A percentile compares a stretch with the other conserved stretches of the same genome.
Evolutionary conservation across 2,797 vertebrate genomes (phyloP).

Genomic region (Oreochromis mossambicus): DNA sequence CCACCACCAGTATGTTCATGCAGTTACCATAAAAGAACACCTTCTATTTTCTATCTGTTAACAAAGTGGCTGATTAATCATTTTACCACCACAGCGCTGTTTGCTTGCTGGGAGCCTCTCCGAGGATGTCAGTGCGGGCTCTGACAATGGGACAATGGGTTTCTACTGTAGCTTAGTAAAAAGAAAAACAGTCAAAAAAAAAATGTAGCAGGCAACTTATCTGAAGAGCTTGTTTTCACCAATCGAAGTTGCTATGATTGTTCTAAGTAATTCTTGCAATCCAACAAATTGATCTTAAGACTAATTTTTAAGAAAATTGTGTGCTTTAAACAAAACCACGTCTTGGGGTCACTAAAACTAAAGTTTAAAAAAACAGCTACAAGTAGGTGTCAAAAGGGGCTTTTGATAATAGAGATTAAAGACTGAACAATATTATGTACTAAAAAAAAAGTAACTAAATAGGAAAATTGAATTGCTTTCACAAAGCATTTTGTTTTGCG

Average conservation of each 20-base stretch:
- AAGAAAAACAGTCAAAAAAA: not conserved
- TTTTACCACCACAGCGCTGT: not conserved
- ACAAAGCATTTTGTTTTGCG: not conserved
- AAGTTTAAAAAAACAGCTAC: accelerated
- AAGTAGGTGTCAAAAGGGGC: not conserved
- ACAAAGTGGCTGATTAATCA: not conserved
- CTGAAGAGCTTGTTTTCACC: not conserved
- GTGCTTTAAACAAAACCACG: not conserved
- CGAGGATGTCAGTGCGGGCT: accelerated
- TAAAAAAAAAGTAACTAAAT: not conserved
- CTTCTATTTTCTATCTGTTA: not conserved
- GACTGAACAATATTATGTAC: not conserved
- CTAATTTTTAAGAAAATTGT: not conserved
- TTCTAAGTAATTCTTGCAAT: not conserved
- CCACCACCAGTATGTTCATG: accelerated
- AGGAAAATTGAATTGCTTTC: not conserved
- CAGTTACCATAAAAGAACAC: not conserved
- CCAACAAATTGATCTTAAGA: not conserved
- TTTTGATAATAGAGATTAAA: not conserved
- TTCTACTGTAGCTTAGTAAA: not conserved
- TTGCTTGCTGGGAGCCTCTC: not conserved
- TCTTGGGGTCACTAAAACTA: not conserved
- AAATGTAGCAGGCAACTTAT: not conserved
- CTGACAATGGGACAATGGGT: not conserved
- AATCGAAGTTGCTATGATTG: not conserved